Conservation (phyloP, 2,888 invertebrate species). For the Dioctria linearis region DNA sequence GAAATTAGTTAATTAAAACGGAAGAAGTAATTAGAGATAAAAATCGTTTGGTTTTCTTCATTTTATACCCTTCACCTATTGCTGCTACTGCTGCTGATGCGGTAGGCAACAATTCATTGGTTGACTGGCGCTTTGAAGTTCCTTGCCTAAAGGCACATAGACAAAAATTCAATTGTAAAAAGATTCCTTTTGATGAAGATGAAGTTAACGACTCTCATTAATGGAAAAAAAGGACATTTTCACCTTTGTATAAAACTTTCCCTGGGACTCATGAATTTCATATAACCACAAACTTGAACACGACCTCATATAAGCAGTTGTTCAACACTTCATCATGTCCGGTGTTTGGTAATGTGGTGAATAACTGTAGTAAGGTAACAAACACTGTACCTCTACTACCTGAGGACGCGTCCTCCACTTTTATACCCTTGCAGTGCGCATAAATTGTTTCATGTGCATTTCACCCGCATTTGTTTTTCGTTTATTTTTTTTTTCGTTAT, state of each 20-base stretch:
- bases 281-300: constrained; percentile 19
- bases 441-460: constrained; percentile 37
- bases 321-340: constrained; percentile 48
- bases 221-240: not conserved
- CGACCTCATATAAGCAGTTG: constrained; percentile 37
- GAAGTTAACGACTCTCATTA: too few species aligned
- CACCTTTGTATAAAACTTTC: not conserved
- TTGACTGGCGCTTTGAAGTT: not conserved
- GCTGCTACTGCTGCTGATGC: too few species aligned
- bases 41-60: constrained; percentile 7
- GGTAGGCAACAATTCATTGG: too few species aligned
- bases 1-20: constrained; percentile 58
- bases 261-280: not conserved
- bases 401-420: not conserved
- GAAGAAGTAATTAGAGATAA: constrained; percentile 55
- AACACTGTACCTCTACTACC: not conserved
- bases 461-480: constrained; percentile 37
- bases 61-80: not conserved
- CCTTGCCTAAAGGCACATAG: not conserved
- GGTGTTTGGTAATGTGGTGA: not conserved
- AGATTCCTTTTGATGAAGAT: too few species aligned
- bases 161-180: too few species aligned
- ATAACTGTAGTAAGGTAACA: not conserved
- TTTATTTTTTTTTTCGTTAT: not conserved
- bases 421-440: constrained; percentile 21